These are phyloP conservation scores for Miniopterus natalensis DNA, from an alignment of 2,113 vertebrate species.

Conservation along the genomic window DNA sequence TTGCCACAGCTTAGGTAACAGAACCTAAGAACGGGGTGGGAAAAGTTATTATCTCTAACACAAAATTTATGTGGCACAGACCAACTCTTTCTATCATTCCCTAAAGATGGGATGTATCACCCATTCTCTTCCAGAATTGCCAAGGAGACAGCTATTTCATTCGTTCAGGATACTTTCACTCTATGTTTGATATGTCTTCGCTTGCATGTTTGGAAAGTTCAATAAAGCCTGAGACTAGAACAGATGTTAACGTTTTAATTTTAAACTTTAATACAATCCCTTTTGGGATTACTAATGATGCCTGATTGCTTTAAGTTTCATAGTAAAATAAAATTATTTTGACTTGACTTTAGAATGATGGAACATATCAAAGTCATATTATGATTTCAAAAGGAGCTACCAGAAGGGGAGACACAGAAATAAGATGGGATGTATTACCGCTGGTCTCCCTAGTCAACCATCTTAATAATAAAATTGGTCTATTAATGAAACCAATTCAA, in stretches of 20 bases:
- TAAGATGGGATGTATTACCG: conserved; percentile 53
- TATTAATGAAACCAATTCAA: conserved; percentile 61
- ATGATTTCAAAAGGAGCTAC: conserved; percentile 59
- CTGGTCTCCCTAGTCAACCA: conserved; percentile 40
- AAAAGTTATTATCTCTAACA: conserved; percentile 64
- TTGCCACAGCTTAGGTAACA: conserved; percentile 36
- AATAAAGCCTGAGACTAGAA: conserved; percentile 65
- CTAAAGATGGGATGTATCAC: conserved; percentile 5
- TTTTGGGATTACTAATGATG: conserved; percentile 61
- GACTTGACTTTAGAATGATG: conserved; percentile 68
- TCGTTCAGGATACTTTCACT: not conserved
- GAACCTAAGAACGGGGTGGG: conserved; percentile 12
- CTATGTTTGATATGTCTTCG: conserved; percentile 52
- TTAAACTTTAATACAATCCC: conserved; percentile 60
- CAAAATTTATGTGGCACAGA: conserved; percentile 43
- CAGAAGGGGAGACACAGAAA: conserved; percentile 36
- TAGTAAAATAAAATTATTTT: conserved; percentile 69
- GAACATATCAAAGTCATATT: conserved; percentile 30
- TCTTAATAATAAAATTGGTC: conserved; percentile 67
- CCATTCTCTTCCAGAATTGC: conserved; percentile 21
- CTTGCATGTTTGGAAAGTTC: conserved; percentile 67
- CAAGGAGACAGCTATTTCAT: conserved; percentile 47
- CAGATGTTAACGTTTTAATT: conserved; percentile 77
- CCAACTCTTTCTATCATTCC: conserved; percentile 55
- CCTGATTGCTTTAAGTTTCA: conserved; percentile 49